Evolutionary conservation across 2,888 invertebrate genomes (phyloP).

Genomic region (Chrysotoxum bicinctum): DNA sequence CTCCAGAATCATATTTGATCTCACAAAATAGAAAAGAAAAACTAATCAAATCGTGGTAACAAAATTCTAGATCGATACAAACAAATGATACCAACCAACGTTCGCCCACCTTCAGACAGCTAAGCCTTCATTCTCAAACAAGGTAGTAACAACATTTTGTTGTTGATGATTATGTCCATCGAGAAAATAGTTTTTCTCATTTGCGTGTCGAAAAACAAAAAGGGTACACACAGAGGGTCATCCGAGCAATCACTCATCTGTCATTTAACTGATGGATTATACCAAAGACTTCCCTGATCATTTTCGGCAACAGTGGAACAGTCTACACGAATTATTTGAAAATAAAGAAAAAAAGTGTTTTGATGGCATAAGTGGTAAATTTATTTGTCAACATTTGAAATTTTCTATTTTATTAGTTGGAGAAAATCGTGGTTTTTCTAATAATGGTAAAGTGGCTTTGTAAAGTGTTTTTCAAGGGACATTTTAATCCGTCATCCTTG

Average conservation of each 20-base stretch:
- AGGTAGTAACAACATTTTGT: neutral
- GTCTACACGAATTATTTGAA: neutral
- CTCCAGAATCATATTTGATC: neutral
- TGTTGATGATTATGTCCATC: neutral
- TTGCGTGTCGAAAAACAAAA: slow-evolving; percentile 47
- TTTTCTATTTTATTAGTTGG: too few relatives aligned
- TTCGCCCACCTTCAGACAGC: slow-evolving; percentile 38
- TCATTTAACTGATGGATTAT: slow-evolving; percentile 60
- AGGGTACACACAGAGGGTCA: slow-evolving; percentile 38
- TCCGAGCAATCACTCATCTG: slow-evolving; percentile 61
- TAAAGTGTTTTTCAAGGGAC: too few relatives aligned
- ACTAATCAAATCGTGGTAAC: slow-evolving; percentile 26
- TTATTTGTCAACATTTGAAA: too few relatives aligned
- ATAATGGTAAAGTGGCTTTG: too few relatives aligned
- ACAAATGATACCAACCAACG: slow-evolving; percentile 42
- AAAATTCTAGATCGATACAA: slow-evolving; percentile 65
- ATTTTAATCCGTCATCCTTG: too few relatives aligned
- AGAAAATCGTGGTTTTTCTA: too few relatives aligned
- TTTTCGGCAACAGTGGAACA: neutral
- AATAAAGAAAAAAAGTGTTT: neutral
- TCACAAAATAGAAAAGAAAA: neutral
- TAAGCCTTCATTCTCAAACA: neutral
- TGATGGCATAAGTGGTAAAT: too few relatives aligned
- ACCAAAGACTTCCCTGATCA: neutral
- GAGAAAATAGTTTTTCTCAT: slow-evolving; percentile 42